A percentile compares a stretch with the other conserved stretches of the same genome.
These are phyloP conservation scores for Cheumatopsyche charites DNA, from an alignment of 1,140 invertebrate species.

Conservation along the genomic window DNA sequence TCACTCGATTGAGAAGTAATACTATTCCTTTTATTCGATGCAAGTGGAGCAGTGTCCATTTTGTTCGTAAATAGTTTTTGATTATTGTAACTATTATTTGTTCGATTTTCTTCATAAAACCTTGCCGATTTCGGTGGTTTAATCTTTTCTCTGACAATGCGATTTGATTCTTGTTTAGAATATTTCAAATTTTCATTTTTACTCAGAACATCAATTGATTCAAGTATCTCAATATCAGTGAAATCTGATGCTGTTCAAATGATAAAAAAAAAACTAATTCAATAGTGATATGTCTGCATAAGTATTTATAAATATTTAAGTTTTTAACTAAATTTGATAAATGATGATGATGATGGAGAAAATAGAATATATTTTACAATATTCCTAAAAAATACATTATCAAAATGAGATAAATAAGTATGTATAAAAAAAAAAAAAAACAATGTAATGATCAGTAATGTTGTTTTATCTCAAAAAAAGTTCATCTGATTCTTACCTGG, in stretches of 20 bases:
- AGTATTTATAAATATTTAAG: background rate
- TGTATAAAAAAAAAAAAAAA: too few relatives aligned
- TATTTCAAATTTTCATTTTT: background rate
- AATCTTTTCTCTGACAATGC: too few relatives aligned
- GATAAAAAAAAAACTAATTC: background rate
- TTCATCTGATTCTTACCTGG: constrained; percentile 35
- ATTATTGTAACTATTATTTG: too few relatives aligned
- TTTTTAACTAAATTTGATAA: background rate
- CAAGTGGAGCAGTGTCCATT: constrained; percentile 25
- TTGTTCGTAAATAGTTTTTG: constrained; percentile 20
- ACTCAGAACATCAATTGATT: constrained; percentile 7
- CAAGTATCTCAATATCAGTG: constrained; percentile 33
- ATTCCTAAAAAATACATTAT: constrained; percentile 20
- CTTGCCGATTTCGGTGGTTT: too few relatives aligned
- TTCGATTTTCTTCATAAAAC: too few relatives aligned
- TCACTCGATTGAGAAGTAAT: constrained; percentile 33
- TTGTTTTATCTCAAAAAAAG: background rate
- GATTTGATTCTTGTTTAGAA: too few relatives aligned
- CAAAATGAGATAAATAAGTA: background rate
- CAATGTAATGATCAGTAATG: too few relatives aligned
- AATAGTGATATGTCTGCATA: too few relatives aligned
- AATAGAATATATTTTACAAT: constrained; percentile 13
- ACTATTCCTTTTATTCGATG: constrained; percentile 33
- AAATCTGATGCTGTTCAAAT: constrained; percentile 42
- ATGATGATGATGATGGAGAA: constrained; percentile 17